Percentiles rank a stretch among this genome's conserved stretches.
phyloP scores from a whole-genome alignment of 1,140 invertebrate genomes.

The Colletes gigas region DNA sequence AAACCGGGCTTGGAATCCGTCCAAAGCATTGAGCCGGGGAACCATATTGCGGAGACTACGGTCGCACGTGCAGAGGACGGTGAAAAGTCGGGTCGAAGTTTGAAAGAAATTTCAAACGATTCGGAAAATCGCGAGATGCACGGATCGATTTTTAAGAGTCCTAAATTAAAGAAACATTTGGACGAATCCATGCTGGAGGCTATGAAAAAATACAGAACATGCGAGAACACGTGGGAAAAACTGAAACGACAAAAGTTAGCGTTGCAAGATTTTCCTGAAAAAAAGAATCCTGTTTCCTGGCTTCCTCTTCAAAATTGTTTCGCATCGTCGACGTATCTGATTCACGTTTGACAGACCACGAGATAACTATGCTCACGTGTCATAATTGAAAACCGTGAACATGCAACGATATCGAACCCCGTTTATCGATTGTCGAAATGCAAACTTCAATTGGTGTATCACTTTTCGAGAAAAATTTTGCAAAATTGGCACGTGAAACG shows the following conservation, averaged over 20 bases:
- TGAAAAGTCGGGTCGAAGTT: neutral
- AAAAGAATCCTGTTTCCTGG: neutral
- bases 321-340: neutral
- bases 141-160: constrained; percentile 42
- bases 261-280: neutral
- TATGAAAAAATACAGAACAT: constrained; percentile 36
- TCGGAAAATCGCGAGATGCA: neutral
- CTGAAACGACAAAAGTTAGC: neutral
- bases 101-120: neutral
- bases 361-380: no score
- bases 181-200: constrained; percentile 47
- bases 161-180: constrained; percentile 35
- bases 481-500: constrained; percentile 10
- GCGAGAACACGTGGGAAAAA: neutral
- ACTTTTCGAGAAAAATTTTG: constrained; percentile 5
- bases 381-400: constrained; percentile 20
- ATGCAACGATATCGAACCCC: constrained; percentile 37
- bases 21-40: neutral
- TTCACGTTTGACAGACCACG: no score
- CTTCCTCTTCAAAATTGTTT: neutral
- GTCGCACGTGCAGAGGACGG: neutral
- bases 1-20: neutral
- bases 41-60: neutral
- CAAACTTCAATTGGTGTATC: neutral
- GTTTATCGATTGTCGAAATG: constrained; percentile 41